These are phyloP conservation scores for Cygnus atratus DNA, from an alignment of 2,113 vertebrate species.

Conservation along the genomic window DNA sequence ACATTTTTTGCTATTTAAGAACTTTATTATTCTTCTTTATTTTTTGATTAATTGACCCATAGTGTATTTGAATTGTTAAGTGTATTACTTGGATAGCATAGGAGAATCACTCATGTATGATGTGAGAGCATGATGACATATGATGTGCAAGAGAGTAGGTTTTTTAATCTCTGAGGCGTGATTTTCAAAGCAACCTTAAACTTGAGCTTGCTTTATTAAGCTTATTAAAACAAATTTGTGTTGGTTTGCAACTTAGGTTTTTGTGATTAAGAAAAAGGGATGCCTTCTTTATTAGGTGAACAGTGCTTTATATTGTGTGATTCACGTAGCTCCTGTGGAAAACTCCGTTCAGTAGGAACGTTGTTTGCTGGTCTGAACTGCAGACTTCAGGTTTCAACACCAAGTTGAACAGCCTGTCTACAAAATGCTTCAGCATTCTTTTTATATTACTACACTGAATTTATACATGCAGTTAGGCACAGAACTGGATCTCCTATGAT, in stretches of 20 bases:
- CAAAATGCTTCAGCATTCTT: not conserved
- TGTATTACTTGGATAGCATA: slow-evolving; percentile 5
- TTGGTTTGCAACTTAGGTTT: slow-evolving; percentile 33
- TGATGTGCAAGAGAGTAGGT: slow-evolving; percentile 36
- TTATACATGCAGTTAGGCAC: not conserved
- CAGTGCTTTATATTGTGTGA: slow-evolving; percentile 46
- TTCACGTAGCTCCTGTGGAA: slow-evolving; percentile 28
- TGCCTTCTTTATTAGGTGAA: slow-evolving; percentile 68
- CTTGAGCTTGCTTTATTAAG: slow-evolving; percentile 65
- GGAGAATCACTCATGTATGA: not conserved
- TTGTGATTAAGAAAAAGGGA: slow-evolving; percentile 57
- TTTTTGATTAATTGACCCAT: slow-evolving; percentile 7
- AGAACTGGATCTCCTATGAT: not conserved
- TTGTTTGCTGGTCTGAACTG: slow-evolving; percentile 58
- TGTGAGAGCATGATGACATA: slow-evolving; percentile 16
- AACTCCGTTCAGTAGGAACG: slow-evolving; percentile 31
- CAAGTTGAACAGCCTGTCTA: slow-evolving; percentile 30
- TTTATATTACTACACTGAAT: not conserved
- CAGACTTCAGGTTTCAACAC: slow-evolving; percentile 64
- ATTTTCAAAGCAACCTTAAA: slow-evolving; percentile 64
- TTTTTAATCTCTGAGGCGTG: slow-evolving; percentile 54
- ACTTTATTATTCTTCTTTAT: slow-evolving; percentile 30
- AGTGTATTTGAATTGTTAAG: not conserved
- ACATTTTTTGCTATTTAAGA: not conserved
- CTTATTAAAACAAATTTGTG: slow-evolving; percentile 66